Base-by-base conservation (phyloP, 2,113 vertebrate species). In the Spheniscus mendiculus region DNA sequence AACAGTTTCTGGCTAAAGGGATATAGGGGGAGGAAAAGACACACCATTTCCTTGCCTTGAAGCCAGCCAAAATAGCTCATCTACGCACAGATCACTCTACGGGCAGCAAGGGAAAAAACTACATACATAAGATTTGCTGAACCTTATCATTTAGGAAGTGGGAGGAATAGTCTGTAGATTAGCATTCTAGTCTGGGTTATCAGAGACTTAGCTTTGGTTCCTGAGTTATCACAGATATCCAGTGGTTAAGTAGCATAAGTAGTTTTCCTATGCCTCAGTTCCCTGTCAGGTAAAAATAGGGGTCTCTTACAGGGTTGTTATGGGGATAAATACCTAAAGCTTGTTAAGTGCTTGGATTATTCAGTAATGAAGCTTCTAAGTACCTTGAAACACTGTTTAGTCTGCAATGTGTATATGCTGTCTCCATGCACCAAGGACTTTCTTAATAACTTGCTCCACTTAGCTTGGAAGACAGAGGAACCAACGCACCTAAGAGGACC, bases 261-360 rank as follows among this genome's bases (percentile, higher is more conserved):
- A 89, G 34, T 95, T 97, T 96, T 97, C 90, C 93, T 83, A 70
- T 67, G 76, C 66, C 36, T 95, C 90, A 17, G 32, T 78, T 93
- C 59, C 50, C 56, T 6, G 2, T 88, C 93, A 83, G 76, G 92
- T 90, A 95, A 95, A 97, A 96, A 94, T 89, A 93, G 88, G 74
- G 42, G 70, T 83, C 55, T 92, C 74, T 89, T 80, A 77, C 22
- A 87, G 62, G 36, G 34, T 49, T 77, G 34, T 77, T 86, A 70
- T 55, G 45, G 42, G 92, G 62, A 93, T 80, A 70, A 83, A 92
- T 93, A 80, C 58, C 62, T 81, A 90, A 86, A 94, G 90, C 70
- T 94, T 90, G 44, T 86, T 86, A 93, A 93, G 83, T 93, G 95
- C 71, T 90, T 2, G 15, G 71, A 76, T 92, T 94, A 58, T 90